phyloP scores from a whole-genome alignment of 1,140 invertebrate species.

The Metopolophium dirhodum region DNA sequence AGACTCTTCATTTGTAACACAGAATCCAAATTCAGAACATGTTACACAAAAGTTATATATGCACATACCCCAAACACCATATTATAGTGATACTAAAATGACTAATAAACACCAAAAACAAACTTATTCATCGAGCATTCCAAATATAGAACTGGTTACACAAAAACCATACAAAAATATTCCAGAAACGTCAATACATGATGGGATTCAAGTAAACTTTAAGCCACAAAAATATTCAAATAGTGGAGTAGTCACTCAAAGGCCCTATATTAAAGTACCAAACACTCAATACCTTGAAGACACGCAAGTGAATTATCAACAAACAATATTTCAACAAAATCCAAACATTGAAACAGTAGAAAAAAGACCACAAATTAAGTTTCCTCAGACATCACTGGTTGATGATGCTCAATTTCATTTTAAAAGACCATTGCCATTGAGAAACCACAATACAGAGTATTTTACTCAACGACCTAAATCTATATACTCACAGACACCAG shows the following conservation, averaged over 20 bases:
- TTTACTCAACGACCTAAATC: conserved; percentile 38
- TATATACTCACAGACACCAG: conserved; percentile 35
- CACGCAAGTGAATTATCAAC: neutral
- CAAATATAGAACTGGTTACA: conserved; percentile 34
- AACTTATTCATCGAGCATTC: neutral
- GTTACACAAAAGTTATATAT: neutral
- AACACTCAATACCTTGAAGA: conserved; percentile 36
- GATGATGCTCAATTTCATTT: conserved; percentile 52
- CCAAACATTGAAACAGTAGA: conserved; percentile 12
- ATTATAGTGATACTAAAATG: neutral
- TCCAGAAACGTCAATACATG: neutral
- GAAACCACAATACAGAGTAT: conserved; percentile 49
- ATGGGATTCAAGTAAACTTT: conserved; percentile 11
- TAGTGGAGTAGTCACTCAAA: neutral
- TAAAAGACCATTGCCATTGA: conserved; percentile 32
- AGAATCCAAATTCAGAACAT: conserved; percentile 59
- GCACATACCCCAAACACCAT: neutral
- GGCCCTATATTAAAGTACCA: conserved; percentile 35
- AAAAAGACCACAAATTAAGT: conserved; percentile 34
- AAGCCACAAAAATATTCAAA: conserved; percentile 16
- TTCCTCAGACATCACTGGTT: conserved; percentile 62
- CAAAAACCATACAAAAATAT: conserved; percentile 40
- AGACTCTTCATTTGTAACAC: conserved; percentile 62
- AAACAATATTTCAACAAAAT: conserved; percentile 39
- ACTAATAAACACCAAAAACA: conserved; percentile 28